These are phyloP conservation scores for Tetramorium bicarinatum DNA, from an alignment of 2,888 invertebrate genomes.

Conservation along the genomic window DNA sequence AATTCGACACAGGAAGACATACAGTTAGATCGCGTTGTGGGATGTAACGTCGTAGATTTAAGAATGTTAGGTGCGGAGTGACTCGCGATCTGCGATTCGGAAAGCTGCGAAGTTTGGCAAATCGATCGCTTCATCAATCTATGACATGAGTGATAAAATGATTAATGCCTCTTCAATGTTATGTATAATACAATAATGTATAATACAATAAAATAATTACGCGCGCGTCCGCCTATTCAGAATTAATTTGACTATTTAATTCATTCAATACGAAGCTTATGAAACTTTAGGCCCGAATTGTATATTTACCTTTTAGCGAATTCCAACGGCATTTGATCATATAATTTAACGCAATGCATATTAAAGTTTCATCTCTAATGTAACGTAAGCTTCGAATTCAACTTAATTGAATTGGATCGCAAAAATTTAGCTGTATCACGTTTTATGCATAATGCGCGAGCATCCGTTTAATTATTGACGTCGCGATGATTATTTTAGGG, in stretches of 20 bases:
- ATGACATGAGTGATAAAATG: background rate
- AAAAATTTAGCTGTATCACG: background rate
- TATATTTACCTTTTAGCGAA: background rate
- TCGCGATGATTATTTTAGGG: background rate
- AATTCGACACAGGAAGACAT: slow-evolving; percentile 69
- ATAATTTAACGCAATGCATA: background rate
- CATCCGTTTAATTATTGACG: slow-evolving; percentile 10
- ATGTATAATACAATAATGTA: background rate
- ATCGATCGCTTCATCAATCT: background rate
- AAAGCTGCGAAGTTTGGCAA: background rate
- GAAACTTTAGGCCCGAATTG: background rate
- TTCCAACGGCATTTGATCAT: background rate
- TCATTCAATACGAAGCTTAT: background rate
- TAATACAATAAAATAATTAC: background rate
- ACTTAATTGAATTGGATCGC: background rate
- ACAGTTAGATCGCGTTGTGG: slow-evolving; percentile 27
- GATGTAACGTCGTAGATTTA: slow-evolving; percentile 55
- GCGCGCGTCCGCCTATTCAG: background rate
- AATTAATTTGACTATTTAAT: background rate
- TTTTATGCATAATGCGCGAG: background rate
- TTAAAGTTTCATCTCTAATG: background rate
- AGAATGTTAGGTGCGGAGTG: slow-evolving; percentile 34
- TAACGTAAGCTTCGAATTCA: background rate
- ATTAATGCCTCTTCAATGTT: background rate
- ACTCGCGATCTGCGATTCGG: slow-evolving; percentile 14